phyloP scores from a whole-genome alignment of 2,888 invertebrate species.

The Dicranocentrus wangi region DNA sequence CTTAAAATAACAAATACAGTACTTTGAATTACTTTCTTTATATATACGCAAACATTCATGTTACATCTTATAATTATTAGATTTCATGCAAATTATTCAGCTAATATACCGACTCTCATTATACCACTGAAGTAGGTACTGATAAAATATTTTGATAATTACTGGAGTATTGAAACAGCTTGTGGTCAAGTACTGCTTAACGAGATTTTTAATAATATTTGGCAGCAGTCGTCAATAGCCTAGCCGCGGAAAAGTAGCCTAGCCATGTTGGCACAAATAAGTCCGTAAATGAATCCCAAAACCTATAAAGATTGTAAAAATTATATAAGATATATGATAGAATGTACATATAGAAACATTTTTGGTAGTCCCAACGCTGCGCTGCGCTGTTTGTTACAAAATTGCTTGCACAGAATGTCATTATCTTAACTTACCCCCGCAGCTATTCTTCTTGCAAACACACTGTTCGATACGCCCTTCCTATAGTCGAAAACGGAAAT shows the following conservation, averaged over 20 bases:
- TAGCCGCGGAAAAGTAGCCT: slow-evolving; percentile 61
- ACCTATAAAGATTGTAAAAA: slow-evolving; percentile 53
- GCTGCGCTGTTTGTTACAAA: too few species aligned
- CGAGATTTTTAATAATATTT: too few species aligned
- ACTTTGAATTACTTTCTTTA: too few species aligned
- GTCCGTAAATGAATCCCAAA: slow-evolving; percentile 67
- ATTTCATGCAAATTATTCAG: too few species aligned
- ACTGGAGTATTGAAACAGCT: too few species aligned
- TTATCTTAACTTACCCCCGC: slow-evolving; percentile 68
- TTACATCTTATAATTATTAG: too few species aligned
- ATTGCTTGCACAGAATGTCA: background rate
- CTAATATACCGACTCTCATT: too few species aligned
- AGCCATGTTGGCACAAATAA: slow-evolving; percentile 68
- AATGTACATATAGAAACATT: background rate
- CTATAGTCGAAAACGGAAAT: slow-evolving; percentile 67
- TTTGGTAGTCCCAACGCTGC: background rate
- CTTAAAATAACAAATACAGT: too few species aligned
- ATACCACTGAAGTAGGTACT: too few species aligned
- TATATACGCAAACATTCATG: too few species aligned
- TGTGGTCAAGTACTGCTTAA: too few species aligned
- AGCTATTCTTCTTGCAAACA: slow-evolving; percentile 66
- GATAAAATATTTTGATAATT: background rate
- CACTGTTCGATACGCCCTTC: slow-evolving; percentile 46
- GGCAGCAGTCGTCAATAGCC: too few species aligned
- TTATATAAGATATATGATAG: background rate